A percentile compares a stretch with the other conserved stretches of the same genome.
These are phyloP conservation scores for Manacus vitellinus DNA, from an alignment of 2,113 vertebrate genomes.

Conservation along the genomic window DNA sequence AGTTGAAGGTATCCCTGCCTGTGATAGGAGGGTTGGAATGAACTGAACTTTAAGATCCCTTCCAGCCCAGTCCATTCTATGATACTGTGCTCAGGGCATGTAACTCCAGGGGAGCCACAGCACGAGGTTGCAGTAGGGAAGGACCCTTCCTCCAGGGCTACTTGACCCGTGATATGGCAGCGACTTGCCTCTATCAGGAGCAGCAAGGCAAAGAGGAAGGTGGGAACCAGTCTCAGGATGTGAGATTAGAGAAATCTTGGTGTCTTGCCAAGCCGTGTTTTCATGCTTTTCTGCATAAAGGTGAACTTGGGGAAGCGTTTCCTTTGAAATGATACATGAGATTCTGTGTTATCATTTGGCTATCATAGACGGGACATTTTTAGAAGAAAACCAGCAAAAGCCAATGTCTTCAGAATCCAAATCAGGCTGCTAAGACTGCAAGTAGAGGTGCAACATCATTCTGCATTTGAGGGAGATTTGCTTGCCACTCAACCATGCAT, in stretches of 20 bases:
- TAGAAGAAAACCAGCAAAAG: neutral
- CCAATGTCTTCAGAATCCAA: neutral
- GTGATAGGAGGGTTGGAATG: accelerated
- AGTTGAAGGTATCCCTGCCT: neutral
- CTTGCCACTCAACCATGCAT: neutral
- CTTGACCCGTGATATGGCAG: neutral
- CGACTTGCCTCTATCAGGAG: neutral
- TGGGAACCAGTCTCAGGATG: neutral
- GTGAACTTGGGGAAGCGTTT: neutral
- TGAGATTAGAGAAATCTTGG: neutral
- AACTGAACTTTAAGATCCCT: neutral
- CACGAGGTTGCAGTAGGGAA: accelerated
- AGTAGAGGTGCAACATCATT: neutral
- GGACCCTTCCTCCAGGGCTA: neutral
- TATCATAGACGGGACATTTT: neutral
- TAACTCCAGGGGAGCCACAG: accelerated
- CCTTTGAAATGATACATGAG: neutral
- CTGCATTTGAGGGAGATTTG: neutral
- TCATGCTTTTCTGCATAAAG: neutral
- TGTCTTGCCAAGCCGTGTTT: neutral
- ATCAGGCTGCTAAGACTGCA: neutral
- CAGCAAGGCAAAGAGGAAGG: neutral
- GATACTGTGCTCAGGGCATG: neutral
- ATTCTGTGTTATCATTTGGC: neutral
- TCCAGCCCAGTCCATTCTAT: neutral